Conservation (phyloP, 2,113 vertebrate genomes). For the Arizona elegans region DNA sequence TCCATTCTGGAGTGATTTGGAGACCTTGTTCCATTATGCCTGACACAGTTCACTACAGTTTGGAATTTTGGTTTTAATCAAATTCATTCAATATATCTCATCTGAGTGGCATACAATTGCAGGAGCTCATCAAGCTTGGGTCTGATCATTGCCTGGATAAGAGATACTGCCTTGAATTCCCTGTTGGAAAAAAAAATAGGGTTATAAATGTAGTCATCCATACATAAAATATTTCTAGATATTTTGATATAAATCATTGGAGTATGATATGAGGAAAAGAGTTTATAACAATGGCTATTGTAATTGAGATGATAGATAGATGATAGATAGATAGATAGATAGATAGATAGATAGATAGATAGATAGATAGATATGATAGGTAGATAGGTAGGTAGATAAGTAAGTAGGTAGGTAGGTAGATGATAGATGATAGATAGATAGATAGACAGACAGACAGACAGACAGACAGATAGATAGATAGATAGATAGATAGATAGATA, state of each 20-base stretch:
- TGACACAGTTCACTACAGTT: background rate
- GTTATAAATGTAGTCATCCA: background rate
- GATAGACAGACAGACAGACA: no score
- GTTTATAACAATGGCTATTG: background rate
- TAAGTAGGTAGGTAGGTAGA: no score
- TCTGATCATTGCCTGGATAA: background rate
- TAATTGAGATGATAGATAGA: background rate
- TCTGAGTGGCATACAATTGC: background rate
- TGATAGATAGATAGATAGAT: no score
- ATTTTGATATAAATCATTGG: background rate
- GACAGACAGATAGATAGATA: no score
- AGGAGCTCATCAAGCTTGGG: background rate
- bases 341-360: no score
- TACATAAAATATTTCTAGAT: background rate
- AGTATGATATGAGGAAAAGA: background rate
- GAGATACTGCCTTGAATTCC: background rate
- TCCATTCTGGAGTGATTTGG: background rate
- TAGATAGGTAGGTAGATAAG: no score
- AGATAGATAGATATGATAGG: no score
- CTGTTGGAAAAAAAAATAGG: background rate
- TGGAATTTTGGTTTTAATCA: background rate
- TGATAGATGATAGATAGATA: no score
- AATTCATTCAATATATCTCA: background rate
- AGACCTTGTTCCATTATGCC: background rate
- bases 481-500: no score